Evolutionary conservation across 1,140 invertebrate genomes (phyloP), one percentile per base, ranked within the genome.

Genomic region (Drosophila obscura): DNA sequence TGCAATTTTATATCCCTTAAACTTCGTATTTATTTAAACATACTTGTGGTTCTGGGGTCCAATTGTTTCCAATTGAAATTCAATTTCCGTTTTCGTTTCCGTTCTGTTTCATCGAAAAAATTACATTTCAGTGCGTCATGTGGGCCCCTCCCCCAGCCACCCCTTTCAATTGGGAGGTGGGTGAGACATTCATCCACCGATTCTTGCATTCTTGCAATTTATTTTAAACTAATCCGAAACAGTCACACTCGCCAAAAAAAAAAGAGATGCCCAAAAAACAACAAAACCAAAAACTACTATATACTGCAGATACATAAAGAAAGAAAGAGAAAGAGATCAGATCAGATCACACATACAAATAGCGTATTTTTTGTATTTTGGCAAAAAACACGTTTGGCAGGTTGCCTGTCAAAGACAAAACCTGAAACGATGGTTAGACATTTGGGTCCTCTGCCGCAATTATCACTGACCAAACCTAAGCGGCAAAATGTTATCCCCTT

Each of bases 301-400:
- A 11, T 52, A 50, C 48, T 44, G 13, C n/a, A 26, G 35, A 44
- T 41, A 26, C n/a, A 45, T 46, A 11, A 41, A 26, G 19, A 53
- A 16, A 39, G 28, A 53, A 19, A 19, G 19, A 19, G 19, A 19
- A 19, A 19, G 19, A 19, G 19, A 19, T 19, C 16, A 16, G 16
- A 16, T 16, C 19, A 0, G 19, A 19, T 19, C 19, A 35, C 16
- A 46, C 39, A 24, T 24, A 24, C 26, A 7, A 28, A 28, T 1
- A 28, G 5, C 26, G 3, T 39, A 3, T 39, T 3, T 4, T 60
- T 51, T 80, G n/a, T n/a, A 19, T 19, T 19, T 84, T 75, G 53
- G 80, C 51, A 80, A 80, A 71, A 39, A 83, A 83, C 80, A 50
- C 56, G 80, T 83, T 83, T 80, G 28, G 49, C 80, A 73, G 72